Evolutionary conservation across 2,888 invertebrate species (phyloP).

Genomic region (Acanthosepion esculentum): DNA sequence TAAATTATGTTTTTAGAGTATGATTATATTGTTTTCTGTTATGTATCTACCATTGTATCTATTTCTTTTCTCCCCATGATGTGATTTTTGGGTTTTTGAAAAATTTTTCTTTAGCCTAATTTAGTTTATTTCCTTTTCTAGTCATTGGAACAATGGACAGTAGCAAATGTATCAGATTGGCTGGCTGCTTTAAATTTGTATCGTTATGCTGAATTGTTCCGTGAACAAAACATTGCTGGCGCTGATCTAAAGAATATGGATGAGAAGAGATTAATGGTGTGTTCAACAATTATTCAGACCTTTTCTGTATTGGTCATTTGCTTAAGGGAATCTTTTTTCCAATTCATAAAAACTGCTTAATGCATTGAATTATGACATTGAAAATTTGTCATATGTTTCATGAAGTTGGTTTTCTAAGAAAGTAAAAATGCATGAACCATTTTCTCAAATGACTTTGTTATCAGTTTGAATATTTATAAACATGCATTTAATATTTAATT

Average conservation of each 20-base stretch:
- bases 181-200: conserved; percentile 84
- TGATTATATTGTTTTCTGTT: neutral
- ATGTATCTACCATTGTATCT: neutral
- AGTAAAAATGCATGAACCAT: too few species aligned
- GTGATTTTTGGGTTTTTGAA: neutral
- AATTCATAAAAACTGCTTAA: too few species aligned
- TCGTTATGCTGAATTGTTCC: conserved; percentile 83
- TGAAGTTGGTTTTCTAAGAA: too few species aligned
- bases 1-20: too few species aligned
- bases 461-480: too few species aligned
- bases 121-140: conserved; percentile 74
- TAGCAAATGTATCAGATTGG: conserved; percentile 84
- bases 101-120: neutral
- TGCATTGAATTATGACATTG: too few species aligned
- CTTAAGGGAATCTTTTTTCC: neutral
- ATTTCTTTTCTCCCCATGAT: neutral
- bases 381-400: too few species aligned
- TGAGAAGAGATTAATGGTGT: conserved; percentile 82
- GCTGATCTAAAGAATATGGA: conserved; percentile 81
- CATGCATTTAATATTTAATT: too few species aligned
- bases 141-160: conserved; percentile 83
- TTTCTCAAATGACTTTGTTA: too few species aligned
- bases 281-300: conserved; percentile 57
- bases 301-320: conserved; percentile 37
- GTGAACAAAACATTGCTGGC: conserved; percentile 83